Evolutionary conservation across 2,888 invertebrate species (phyloP).

Genomic region (Amitus sp.): DNA sequence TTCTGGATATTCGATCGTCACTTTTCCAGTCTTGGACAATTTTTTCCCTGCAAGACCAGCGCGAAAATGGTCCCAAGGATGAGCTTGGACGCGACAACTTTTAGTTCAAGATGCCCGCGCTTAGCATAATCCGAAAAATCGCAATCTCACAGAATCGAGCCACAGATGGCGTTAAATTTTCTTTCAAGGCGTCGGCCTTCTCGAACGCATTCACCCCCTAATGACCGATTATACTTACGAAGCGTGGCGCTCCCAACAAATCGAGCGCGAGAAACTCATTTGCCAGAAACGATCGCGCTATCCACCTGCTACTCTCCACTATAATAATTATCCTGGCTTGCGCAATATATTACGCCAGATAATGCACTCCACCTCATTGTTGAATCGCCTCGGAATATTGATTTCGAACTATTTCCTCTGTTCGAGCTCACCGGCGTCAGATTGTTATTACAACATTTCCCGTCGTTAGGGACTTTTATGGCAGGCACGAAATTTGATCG

Average conservation of each 20-base stretch:
- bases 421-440: neutral
- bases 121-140: too few relatives aligned
- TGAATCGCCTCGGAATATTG: slow-evolving; percentile 27
- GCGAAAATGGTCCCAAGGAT: too few relatives aligned
- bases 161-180: slow-evolving; percentile 22
- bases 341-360: slow-evolving; percentile 51
- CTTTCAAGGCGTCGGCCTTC: slow-evolving; percentile 14
- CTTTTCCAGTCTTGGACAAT: too few relatives aligned
- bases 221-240: slow-evolving; percentile 47
- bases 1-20: too few relatives aligned
- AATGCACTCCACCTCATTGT: slow-evolving; percentile 28
- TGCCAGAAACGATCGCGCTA: slow-evolving; percentile 54
- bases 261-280: slow-evolving; percentile 55
- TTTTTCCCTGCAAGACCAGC: too few relatives aligned
- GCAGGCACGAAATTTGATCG: too few relatives aligned
- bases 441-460: neutral
- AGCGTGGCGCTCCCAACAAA: slow-evolving; percentile 48
- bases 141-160: slow-evolving; percentile 12
- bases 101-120: too few relatives aligned
- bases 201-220: slow-evolving; percentile 38
- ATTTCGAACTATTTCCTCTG: slow-evolving; percentile 15
- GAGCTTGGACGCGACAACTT: too few relatives aligned
- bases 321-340: slow-evolving; percentile 58
- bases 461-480: too few relatives aligned
- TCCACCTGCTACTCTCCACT: slow-evolving; percentile 60